phyloP scores from a whole-genome alignment of 1,140 invertebrate genomes.

The Brachystomella parvula region DNA sequence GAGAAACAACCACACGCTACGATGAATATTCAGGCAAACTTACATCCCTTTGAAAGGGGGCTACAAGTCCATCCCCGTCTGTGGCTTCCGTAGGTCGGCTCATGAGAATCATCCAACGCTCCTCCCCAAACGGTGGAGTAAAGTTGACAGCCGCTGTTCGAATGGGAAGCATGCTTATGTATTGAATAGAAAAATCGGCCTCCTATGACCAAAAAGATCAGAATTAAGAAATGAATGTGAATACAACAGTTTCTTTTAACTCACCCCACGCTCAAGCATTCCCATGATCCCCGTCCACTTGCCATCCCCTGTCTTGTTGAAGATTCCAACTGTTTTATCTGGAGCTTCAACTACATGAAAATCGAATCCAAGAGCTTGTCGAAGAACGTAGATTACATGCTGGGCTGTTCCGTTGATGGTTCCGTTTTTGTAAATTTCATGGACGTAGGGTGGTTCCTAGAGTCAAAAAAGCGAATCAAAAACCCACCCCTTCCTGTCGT shows the following conservation, averaged over 20 bases:
- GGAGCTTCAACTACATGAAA: slow-evolving; percentile 28
- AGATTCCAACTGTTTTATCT: slow-evolving; percentile 21
- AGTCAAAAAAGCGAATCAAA: background rate
- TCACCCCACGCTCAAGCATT: slow-evolving; percentile 22
- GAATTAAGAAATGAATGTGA: background rate
- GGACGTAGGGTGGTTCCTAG: slow-evolving; percentile 30
- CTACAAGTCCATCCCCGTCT: slow-evolving; percentile 69
- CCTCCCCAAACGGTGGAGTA: slow-evolving; percentile 60
- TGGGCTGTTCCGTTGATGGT: slow-evolving; percentile 24
- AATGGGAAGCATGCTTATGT: slow-evolving; percentile 59
- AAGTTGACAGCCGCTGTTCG: slow-evolving; percentile 52
- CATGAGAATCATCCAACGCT: slow-evolving; percentile 66
- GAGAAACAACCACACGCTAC: no score
- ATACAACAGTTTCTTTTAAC: background rate
- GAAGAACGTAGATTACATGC: slow-evolving; percentile 25
- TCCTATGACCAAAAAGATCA: slow-evolving; percentile 46
- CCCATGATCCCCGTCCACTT: slow-evolving; percentile 27
- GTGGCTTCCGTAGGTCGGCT: slow-evolving; percentile 67
- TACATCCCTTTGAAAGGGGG: slow-evolving; percentile 60
- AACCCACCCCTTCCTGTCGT: background rate
- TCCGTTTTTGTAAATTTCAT: slow-evolving; percentile 13
- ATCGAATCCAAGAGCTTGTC: slow-evolving; percentile 32
- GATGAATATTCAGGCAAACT: no score
- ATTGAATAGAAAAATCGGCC: slow-evolving; percentile 65
- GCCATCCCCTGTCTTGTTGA: background rate